These are phyloP conservation scores for Nomada ferruginata DNA, from an alignment of 2,888 invertebrate genomes.

Conservation along the genomic window DNA sequence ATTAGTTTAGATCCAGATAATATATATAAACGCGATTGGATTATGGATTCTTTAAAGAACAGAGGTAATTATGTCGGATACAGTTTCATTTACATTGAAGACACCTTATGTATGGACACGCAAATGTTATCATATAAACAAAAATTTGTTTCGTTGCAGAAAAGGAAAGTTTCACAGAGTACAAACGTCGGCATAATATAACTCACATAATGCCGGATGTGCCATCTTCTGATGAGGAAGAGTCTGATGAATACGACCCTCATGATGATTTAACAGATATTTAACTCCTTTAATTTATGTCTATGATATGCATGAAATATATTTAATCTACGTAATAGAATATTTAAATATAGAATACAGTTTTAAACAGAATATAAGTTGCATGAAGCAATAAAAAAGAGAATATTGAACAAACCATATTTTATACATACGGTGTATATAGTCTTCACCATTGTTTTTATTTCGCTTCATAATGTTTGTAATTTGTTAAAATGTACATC, in stretches of 20 bases:
- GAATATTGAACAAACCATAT: neutral
- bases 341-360: neutral
- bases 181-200: constrained; percentile 70
- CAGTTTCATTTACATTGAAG: neutral
- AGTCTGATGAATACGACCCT: constrained; percentile 70
- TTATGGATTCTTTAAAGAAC: neutral
- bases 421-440: neutral
- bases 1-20: constrained; percentile 73
- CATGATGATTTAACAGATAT: constrained; percentile 72
- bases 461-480: neutral
- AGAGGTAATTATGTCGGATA: constrained; percentile 32
- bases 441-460: neutral
- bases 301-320: neutral
- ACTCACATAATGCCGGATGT: constrained; percentile 73
- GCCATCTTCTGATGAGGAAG: constrained; percentile 74
- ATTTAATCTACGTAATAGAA: neutral
- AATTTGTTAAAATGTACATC: neutral
- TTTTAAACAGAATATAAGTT: neutral
- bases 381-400: neutral
- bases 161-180: constrained; percentile 69
- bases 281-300: constrained; percentile 39
- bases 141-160: constrained; percentile 56
- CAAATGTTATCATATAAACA: constrained; percentile 1
- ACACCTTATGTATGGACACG: too few species aligned
- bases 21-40: constrained; percentile 32